A percentile compares a stretch with the other conserved stretches of the same genome.
phyloP scores from a whole-genome alignment of 2,888 invertebrate genomes.

The Neria commutata region DNA sequence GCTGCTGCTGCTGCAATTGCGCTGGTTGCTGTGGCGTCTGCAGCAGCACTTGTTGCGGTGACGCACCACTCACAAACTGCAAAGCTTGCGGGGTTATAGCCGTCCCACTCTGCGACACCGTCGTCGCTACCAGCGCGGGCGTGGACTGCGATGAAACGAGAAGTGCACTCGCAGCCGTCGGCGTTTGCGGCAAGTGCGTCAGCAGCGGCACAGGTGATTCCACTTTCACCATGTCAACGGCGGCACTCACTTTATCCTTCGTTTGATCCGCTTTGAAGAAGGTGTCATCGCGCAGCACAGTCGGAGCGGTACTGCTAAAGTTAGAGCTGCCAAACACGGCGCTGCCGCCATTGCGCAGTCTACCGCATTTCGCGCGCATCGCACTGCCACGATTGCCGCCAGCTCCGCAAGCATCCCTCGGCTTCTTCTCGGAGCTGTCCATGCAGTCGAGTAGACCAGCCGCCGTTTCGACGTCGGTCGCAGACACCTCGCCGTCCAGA shows the following conservation, averaged over 20 bases:
- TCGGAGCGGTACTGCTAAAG: constrained; percentile 32
- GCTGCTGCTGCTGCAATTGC: constrained; percentile 21
- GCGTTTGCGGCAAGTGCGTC: constrained; percentile 2
- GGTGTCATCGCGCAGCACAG: constrained; percentile 36
- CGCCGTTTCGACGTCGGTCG: constrained; percentile 46
- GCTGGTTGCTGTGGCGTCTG: constrained; percentile 21
- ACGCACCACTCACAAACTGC: not conserved
- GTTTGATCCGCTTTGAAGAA: constrained; percentile 47
- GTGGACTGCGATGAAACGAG: constrained; percentile 20
- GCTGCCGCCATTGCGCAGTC: constrained; percentile 22
- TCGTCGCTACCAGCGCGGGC: constrained; percentile 1
- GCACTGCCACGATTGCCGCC: constrained; percentile 28
- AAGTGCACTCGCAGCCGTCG: constrained; percentile 11
- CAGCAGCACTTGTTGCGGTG: constrained; percentile 9
- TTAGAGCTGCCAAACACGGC: constrained; percentile 39
- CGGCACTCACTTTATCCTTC: not conserved
- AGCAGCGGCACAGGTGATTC: constrained; percentile 39
- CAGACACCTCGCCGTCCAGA: constrained; percentile 53
- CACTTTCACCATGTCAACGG: constrained; percentile 38
- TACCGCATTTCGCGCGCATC: constrained; percentile 27
- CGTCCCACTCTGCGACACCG: not conserved
- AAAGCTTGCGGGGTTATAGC: constrained; percentile 4
- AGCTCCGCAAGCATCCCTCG: constrained; percentile 28
- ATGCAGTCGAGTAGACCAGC: constrained; percentile 53
- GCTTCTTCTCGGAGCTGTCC: constrained; percentile 44